These are phyloP conservation scores for Calyptomena viridis DNA, from an alignment of 2,113 vertebrate species.

Conservation along the genomic window DNA sequence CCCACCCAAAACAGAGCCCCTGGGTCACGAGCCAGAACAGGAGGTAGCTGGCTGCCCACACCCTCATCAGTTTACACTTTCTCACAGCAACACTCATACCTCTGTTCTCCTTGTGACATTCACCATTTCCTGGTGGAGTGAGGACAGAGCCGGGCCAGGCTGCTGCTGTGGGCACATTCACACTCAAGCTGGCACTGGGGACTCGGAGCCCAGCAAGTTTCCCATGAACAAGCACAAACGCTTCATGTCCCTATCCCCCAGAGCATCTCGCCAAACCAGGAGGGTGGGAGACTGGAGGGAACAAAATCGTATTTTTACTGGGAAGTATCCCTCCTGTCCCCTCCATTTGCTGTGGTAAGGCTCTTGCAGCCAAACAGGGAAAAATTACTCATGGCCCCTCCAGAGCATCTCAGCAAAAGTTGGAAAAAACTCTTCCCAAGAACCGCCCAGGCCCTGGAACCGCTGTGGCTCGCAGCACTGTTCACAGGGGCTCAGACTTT, in stretches of 20 bases:
- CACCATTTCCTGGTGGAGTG: not conserved
- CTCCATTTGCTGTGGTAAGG: not conserved
- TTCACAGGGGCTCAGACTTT: not conserved
- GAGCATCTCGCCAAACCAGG: not conserved
- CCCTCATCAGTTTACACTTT: conserved; percentile 9
- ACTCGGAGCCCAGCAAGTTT: not conserved
- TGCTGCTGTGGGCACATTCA: not conserved
- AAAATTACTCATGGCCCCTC: not conserved
- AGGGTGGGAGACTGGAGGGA: not conserved
- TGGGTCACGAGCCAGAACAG: not conserved
- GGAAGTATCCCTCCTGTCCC: not conserved
- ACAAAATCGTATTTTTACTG: not conserved
- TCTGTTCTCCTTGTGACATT: not conserved
- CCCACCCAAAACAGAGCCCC: not conserved
- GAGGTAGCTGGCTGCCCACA: conserved; percentile 7
- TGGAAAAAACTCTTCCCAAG: not conserved
- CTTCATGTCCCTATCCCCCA: not conserved
- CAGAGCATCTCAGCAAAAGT: not conserved
- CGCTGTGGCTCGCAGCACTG: fast-evolving
- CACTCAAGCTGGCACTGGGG: fast-evolving
- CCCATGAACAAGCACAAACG: fast-evolving
- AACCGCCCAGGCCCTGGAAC: not conserved
- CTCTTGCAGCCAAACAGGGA: not conserved
- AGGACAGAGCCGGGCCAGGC: not conserved
- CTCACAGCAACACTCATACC: not conserved